Conservation (phyloP, 2,113 vertebrate genomes). For the Hippocampus zosterae region DNA sequence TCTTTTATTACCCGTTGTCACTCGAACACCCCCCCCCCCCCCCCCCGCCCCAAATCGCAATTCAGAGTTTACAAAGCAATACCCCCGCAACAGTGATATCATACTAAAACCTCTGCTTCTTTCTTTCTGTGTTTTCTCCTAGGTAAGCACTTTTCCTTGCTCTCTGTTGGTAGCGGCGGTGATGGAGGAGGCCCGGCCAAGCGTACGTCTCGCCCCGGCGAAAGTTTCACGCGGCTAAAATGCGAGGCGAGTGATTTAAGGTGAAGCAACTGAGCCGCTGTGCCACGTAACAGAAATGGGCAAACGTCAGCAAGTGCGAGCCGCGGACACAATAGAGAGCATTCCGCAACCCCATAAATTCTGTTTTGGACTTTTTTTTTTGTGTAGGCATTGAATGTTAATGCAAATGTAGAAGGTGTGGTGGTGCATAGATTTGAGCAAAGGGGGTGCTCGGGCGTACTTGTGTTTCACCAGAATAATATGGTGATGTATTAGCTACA, state of each 20-base stretch:
- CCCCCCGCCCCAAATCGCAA: no score
- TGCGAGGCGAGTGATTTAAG: conserved; percentile 64
- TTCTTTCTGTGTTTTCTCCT: conserved; percentile 41
- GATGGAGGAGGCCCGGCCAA: conserved; percentile 42
- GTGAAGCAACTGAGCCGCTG: conserved; percentile 58
- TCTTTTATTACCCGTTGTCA: no score
- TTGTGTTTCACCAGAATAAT: neutral
- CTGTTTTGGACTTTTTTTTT: neutral
- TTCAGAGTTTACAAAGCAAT: conserved; percentile 11
- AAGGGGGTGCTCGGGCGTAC: neutral
- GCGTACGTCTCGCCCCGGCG: conserved; percentile 41
- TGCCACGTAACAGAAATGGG: conserved; percentile 39
- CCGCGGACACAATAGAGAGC: conserved; percentile 42
- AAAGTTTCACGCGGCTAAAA: conserved; percentile 53
- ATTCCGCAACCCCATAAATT: neutral
- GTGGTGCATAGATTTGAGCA: neutral
- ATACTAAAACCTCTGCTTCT: conserved; percentile 42
- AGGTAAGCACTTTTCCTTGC: conserved; percentile 73
- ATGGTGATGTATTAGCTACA: neutral
- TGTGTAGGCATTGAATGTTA: neutral
- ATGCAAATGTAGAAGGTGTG: neutral
- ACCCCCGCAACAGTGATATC: conserved; percentile 12
- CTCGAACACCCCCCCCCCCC: no score
- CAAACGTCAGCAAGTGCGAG: neutral
- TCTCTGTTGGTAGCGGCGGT: conserved; percentile 41